Base-by-base conservation (phyloP, 2,797 vertebrate genomes). In the Sorex maritimensis region DNA sequence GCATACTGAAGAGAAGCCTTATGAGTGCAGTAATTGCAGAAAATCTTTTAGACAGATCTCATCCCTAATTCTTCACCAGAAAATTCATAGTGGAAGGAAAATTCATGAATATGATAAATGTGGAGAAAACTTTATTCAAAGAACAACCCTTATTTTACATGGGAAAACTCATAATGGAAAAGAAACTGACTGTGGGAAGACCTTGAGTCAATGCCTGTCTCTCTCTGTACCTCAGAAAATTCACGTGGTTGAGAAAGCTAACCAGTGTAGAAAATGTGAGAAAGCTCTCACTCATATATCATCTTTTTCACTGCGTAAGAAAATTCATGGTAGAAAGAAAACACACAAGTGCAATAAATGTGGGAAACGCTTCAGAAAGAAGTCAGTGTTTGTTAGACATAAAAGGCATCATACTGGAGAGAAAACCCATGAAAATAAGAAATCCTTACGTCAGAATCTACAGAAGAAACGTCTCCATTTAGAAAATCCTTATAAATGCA, bases 21-120 rank as follows among this genome's bases (percentile, higher is more conserved):
- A 95, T 15, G 91, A 90, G 3, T 97, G 96, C 28, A 92, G 94
- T 17, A 23, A 14, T 11, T 97, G 96, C 24, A 75, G 67, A 61
- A 96, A 93, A 84, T 69, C 81, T 55, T 97, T 97, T 69, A 93
- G 92, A 14, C 95, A 82, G 65, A 92, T 95, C 44, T 85, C 92
- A 1, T 94, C 95, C 30, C 95, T 97, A 2, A 44, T 96, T 74
- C 92, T 96, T 21, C 97, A 97, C 46, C 96, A 92, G 92, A 95
- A 86, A 80, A 44, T 75, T 55, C 96, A 96, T 58, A 44, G 0
- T 21, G 49, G 7, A 55, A 41, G 44, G 55, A 88, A 86, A 67
- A 79, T 44, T 78, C 69, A 75, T 30, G 19, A 71, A 26, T 95
- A 92, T 46, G 77, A 12, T 15, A 71, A 68, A 21, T 96, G 96